Evolutionary conservation across 53 echinoderm and acorn worm genomes (phyloP).

Genomic region (Echinarachnius parma): DNA sequence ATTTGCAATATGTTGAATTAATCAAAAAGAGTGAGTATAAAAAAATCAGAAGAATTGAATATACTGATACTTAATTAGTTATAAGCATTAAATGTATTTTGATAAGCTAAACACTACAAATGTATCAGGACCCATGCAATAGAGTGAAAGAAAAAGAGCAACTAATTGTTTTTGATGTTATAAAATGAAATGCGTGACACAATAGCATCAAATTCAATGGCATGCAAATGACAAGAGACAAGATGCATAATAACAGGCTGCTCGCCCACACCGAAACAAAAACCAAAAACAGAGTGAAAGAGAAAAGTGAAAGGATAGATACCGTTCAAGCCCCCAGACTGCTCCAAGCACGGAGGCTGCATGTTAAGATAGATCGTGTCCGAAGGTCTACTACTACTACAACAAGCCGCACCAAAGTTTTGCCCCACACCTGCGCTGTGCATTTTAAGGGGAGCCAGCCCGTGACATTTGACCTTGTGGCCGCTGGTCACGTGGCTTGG

Average conservation of each 20-base stretch:
- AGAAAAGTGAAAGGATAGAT: neutral
- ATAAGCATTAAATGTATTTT: too few relatives aligned
- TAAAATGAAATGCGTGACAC: too few relatives aligned
- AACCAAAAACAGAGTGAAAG: neutral
- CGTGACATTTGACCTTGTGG: slow-evolving; percentile 21
- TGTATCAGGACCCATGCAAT: too few relatives aligned
- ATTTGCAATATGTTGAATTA: too few relatives aligned
- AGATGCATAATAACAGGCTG: too few relatives aligned
- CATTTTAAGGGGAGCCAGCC: slow-evolving; percentile 17
- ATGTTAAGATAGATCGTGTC: slow-evolving; percentile 24
- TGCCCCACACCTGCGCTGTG: slow-evolving; percentile 7
- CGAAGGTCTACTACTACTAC: neutral
- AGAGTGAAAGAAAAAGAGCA: too few relatives aligned
- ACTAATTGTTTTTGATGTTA: too few relatives aligned
- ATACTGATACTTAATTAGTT: too few relatives aligned
- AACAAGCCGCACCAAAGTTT: neutral
- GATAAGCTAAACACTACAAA: too few relatives aligned
- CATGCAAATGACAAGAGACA: too few relatives aligned
- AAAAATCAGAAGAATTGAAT: too few relatives aligned
- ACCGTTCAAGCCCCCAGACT: slow-evolving; percentile 10
- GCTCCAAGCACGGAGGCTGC: slow-evolving; percentile 3
- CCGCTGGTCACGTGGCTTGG: slow-evolving; percentile 5
- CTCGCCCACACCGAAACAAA: neutral
- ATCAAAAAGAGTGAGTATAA: too few relatives aligned
- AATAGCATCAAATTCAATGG: neutral